These are phyloP conservation scores for Menidia beryllina DNA, from an alignment of 2,113 vertebrate genomes.

Conservation along the genomic window DNA sequence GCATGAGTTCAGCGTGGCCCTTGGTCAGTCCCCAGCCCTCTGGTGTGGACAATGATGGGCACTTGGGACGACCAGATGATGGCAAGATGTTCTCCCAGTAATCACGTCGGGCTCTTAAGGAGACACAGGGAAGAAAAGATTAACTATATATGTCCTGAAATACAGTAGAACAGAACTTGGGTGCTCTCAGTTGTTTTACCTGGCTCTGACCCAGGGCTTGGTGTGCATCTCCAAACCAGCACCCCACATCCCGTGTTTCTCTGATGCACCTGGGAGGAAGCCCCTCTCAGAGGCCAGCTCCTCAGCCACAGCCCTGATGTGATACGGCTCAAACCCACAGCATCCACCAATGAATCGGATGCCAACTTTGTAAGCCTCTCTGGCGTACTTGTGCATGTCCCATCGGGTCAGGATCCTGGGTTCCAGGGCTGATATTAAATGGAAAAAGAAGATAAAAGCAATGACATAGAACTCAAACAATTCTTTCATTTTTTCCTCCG, in stretches of 20 bases:
- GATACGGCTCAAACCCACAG: slow-evolving; percentile 97
- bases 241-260: slow-evolving; percentile 95
- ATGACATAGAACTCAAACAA: not conserved
- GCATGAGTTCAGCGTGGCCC: slow-evolving; percentile 87
- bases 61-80: slow-evolving; percentile 88
- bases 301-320: slow-evolving; percentile 92
- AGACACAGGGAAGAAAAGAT: slow-evolving; percentile 74
- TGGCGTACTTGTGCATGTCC: slow-evolving; percentile 91
- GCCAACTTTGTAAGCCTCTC: slow-evolving; percentile 89
- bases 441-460: not conserved
- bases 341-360: slow-evolving; percentile 93
- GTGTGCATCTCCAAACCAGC: slow-evolving; percentile 93
- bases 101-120: slow-evolving; percentile 83
- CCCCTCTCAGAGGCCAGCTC: slow-evolving; percentile 91
- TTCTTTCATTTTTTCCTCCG: not conserved
- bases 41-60: slow-evolving; percentile 86
- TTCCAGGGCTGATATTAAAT: slow-evolving; percentile 79
- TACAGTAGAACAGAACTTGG: not conserved
- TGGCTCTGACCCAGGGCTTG: slow-evolving; percentile 97
- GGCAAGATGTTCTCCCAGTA: slow-evolving; percentile 91
- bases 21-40: slow-evolving; percentile 92
- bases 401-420: slow-evolving; percentile 89
- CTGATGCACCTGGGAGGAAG: slow-evolving; percentile 86
- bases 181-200: slow-evolving; percentile 74
- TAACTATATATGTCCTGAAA: slow-evolving; percentile 37